Percentiles rank a stretch among this genome's conserved stretches.
phyloP scores from a whole-genome alignment of 2,888 invertebrate species.

The Sminthurinus aureus region DNA sequence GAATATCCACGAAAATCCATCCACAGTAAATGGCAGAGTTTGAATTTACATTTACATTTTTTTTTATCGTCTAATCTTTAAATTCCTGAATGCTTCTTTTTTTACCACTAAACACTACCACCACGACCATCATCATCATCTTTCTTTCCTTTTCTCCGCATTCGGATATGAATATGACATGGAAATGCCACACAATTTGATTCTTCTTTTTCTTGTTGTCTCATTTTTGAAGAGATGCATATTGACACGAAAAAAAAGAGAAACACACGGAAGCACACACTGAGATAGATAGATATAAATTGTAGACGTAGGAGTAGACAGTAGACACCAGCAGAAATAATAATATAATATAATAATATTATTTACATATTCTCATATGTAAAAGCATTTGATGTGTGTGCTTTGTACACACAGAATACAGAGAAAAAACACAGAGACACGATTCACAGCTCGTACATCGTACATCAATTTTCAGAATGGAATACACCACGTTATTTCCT shows the following conservation, averaged over 20 bases:
- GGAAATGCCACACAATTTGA: neutral
- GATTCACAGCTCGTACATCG: neutral
- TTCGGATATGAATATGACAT: neutral
- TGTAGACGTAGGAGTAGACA: too few relatives aligned
- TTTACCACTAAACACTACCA: too few relatives aligned
- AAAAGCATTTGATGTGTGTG: neutral
- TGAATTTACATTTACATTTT: neutral
- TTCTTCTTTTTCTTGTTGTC: neutral
- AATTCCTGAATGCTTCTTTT: neutral
- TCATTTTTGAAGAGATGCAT: neutral
- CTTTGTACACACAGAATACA: neutral
- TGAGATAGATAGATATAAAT: too few relatives aligned
- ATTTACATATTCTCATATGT: neutral
- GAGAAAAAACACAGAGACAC: neutral
- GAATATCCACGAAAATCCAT: too few relatives aligned
- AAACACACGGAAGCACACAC: too few relatives aligned
- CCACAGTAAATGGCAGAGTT: neutral
- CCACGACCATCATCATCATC: neutral
- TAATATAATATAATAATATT: too few relatives aligned
- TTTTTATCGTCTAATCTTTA: neutral
- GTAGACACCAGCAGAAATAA: too few relatives aligned
- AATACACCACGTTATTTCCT: slow-evolving; percentile 13
- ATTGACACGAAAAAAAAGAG: too few relatives aligned
- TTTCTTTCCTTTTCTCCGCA: neutral
- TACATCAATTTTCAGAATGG: slow-evolving; percentile 13